phyloP scores from a whole-genome alignment of 2,888 invertebrate genomes.

The Blastobasis adustella region DNA sequence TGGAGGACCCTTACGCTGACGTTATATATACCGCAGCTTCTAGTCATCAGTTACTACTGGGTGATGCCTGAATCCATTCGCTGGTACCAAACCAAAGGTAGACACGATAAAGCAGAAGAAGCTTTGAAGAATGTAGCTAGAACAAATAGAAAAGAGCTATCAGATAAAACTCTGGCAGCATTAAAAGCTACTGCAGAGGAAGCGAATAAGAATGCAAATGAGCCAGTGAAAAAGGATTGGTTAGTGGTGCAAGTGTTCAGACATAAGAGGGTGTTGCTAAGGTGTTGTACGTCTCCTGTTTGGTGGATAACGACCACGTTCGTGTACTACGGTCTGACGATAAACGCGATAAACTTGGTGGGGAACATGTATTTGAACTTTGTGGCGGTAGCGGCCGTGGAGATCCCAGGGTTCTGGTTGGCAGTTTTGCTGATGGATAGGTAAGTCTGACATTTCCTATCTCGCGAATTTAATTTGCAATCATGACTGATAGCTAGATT shows the following conservation, averaged over 20 bases:
- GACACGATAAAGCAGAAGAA: constrained; percentile 68
- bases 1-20: constrained; percentile 80
- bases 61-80: constrained; percentile 78
- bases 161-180: constrained; percentile 55
- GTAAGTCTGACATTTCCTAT: constrained; percentile 76
- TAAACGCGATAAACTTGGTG: constrained; percentile 81
- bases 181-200: neutral
- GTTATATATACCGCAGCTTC: constrained; percentile 79
- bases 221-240: constrained; percentile 14
- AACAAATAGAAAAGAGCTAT: neutral
- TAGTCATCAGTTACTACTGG: constrained; percentile 75
- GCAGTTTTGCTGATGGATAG: constrained; percentile 77
- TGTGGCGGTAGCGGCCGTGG: constrained; percentile 78
- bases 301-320: constrained; percentile 87
- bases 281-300: constrained; percentile 75
- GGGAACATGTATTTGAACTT: constrained; percentile 84
- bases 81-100: constrained; percentile 78
- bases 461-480: constrained; percentile 77
- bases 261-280: constrained; percentile 52
- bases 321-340: constrained; percentile 85
- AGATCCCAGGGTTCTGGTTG: constrained; percentile 81
- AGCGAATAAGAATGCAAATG: neutral
- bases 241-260: constrained; percentile 40
- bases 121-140: neutral
- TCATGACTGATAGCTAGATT: constrained; percentile 49